A percentile compares a stretch with the other conserved stretches of the same genome.
Evolutionary conservation across 2,113 vertebrate genomes (phyloP).

Genomic region (Anolis sagrei): DNA sequence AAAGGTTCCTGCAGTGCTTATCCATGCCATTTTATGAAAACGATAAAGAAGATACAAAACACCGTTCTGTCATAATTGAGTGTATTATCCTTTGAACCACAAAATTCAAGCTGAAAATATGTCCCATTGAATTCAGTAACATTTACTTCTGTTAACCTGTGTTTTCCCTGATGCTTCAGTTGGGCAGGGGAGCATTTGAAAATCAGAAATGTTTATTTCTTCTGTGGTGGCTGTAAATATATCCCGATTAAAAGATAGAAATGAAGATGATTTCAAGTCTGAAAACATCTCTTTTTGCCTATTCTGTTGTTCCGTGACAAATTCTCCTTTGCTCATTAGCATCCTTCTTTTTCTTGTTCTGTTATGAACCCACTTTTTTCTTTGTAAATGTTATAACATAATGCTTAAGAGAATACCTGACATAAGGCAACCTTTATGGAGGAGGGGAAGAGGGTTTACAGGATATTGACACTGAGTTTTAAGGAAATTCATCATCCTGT

Average conservation of each 20-base stretch:
- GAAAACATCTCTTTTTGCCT: not conserved
- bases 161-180: not conserved
- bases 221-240: not conserved
- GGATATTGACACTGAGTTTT: constrained; percentile 5
- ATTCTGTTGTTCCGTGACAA: not conserved
- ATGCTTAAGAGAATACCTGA: not conserved
- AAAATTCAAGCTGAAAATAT: not conserved
- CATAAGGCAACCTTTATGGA: not conserved
- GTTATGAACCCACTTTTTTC: not conserved
- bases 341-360: not conserved
- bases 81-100: not conserved
- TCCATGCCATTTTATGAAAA: not conserved
- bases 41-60: not conserved
- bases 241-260: not conserved
- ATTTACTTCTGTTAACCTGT: not conserved
- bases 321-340: not conserved
- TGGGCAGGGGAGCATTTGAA: not conserved
- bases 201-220: constrained; percentile 9
- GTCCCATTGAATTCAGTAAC: not conserved
- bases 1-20: not conserved
- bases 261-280: accelerated
- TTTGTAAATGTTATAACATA: not conserved
- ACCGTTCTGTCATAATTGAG: not conserved
- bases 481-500: not conserved
- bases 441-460: not conserved